Evolutionary conservation across 2,113 vertebrate genomes (phyloP).

Genomic region (Silurus glanis): DNA sequence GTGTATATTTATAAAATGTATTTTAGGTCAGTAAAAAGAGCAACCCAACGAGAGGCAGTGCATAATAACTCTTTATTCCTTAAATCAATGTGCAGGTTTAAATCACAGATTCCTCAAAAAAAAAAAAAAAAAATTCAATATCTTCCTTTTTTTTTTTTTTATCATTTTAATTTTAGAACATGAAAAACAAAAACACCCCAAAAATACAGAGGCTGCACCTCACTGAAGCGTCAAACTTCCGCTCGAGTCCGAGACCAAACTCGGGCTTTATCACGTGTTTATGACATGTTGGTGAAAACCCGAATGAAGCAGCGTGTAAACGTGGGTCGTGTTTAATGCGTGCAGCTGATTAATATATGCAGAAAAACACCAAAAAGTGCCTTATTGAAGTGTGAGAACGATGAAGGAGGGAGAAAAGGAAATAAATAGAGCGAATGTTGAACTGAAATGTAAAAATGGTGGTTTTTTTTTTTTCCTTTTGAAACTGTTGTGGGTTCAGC

Average conservation of each 20-base stretch:
- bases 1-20: background rate
- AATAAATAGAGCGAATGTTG: background rate
- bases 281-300: background rate
- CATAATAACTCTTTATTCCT: conserved; percentile 69
- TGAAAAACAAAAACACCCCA: conserved; percentile 33
- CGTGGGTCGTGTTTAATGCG: background rate
- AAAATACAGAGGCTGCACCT: conserved; percentile 29
- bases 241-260: conserved; percentile 11
- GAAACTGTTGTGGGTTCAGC: conserved; percentile 24
- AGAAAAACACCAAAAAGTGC: background rate
- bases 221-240: conserved; percentile 50
- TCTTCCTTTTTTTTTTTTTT: background rate
- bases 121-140: conserved; percentile 51
- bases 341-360: background rate
- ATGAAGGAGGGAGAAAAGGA: background rate
- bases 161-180: background rate
- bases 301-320: background rate
- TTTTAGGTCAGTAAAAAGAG: background rate
- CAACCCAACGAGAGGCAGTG: background rate
- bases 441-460: no score
- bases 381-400: background rate
- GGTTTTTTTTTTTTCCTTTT: no score
- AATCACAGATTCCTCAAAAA: conserved; percentile 38
- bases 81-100: conserved; percentile 60
- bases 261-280: background rate